These are phyloP conservation scores for Eriosoma lanigerum DNA, from an alignment of 1,140 invertebrate genomes.

Conservation along the genomic window DNA sequence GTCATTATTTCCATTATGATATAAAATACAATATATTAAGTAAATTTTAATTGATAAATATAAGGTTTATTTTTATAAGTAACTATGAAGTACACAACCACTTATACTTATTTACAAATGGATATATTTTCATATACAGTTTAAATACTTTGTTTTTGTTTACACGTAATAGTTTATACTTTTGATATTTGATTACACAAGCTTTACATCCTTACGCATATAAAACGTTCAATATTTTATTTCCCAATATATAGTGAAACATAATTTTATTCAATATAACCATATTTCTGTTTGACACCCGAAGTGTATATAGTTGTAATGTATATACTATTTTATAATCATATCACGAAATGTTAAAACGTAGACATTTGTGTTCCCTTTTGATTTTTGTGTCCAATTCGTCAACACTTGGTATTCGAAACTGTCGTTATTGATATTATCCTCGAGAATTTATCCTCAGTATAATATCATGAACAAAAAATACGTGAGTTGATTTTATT, in stretches of 20 bases:
- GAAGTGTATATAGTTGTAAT: not conserved
- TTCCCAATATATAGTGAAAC: not conserved
- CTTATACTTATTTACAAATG: too few species aligned
- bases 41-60: too few species aligned
- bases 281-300: not conserved
- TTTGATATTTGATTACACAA: too few species aligned
- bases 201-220: too few species aligned
- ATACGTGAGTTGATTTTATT: slow-evolving; percentile 6
- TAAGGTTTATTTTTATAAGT: too few species aligned
- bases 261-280: not conserved
- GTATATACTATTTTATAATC: not conserved
- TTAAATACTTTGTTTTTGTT: too few species aligned
- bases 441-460: not conserved
- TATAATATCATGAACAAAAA: not conserved
- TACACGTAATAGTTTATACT: too few species aligned
- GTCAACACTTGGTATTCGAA: not conserved
- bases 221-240: too few species aligned
- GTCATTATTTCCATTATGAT: too few species aligned
- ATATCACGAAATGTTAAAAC: slow-evolving; percentile 9
- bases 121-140: too few species aligned
- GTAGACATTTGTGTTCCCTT: not conserved
- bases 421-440: not conserved
- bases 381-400: not conserved
- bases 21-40: too few species aligned
- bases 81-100: too few species aligned